These are phyloP conservation scores for Archips crataeganus DNA, from an alignment of 2,888 invertebrate genomes.

Conservation along the genomic window DNA sequence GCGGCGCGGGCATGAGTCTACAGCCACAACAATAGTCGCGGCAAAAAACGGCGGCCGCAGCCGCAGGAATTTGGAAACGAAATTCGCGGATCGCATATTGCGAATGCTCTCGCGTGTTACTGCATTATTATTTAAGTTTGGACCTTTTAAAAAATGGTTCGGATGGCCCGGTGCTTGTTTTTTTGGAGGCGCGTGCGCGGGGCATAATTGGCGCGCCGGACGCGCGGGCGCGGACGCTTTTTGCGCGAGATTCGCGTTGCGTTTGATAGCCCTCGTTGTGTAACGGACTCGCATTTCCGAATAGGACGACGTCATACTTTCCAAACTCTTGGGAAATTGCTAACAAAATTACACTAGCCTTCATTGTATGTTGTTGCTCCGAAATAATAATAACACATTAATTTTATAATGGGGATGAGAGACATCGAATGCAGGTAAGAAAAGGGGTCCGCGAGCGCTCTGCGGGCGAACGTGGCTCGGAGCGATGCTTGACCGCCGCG, in stretches of 20 bases:
- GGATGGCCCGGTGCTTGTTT: constrained; percentile 72
- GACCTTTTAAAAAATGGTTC: constrained; percentile 78
- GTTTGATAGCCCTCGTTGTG: constrained; percentile 53
- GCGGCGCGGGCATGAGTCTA: constrained; percentile 39
- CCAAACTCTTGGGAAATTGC: background rate
- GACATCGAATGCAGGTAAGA: constrained; percentile 72
- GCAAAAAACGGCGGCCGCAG: constrained; percentile 70
- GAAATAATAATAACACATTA: constrained; percentile 30
- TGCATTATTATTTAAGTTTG: constrained; percentile 84
- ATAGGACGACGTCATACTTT: constrained; percentile 27
- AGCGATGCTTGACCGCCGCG: constrained; percentile 65
- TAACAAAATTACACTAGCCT: background rate
- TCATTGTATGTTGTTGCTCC: background rate
- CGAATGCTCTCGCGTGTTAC: constrained; percentile 85
- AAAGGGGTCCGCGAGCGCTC: constrained; percentile 69
- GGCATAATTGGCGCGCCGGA: constrained; percentile 77
- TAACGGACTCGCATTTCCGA: constrained; percentile 51
- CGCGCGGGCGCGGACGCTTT: constrained; percentile 64
- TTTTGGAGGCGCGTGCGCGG: constrained; percentile 83
- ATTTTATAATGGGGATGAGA: constrained; percentile 50
- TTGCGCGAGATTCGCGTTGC: constrained; percentile 53
- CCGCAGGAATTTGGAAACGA: constrained; percentile 80
- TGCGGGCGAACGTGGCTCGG: constrained; percentile 66
- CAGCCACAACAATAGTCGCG: constrained; percentile 72
- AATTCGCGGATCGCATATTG: constrained; percentile 84